Evolutionary conservation across 30 jellyfish, hydroid and myxozoan genomes (phyloP).

Genomic region (Euphysa ruthae): DNA sequence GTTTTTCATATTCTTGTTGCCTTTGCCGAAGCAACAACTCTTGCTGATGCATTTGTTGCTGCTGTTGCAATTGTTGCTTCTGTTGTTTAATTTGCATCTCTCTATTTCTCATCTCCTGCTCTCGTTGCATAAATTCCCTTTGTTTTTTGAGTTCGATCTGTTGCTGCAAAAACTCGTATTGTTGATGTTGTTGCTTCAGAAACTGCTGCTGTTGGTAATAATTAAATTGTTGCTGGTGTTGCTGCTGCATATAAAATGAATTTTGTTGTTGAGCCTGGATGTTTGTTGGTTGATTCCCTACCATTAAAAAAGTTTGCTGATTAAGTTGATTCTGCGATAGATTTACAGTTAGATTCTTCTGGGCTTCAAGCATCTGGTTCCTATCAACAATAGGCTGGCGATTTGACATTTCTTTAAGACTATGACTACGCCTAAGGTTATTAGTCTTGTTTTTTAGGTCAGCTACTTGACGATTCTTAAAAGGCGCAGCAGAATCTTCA

Average conservation of each 20-base stretch:
- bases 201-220: slow-evolving; percentile 48
- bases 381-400: not conserved
- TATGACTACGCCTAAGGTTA: slow-evolving; percentile 36
- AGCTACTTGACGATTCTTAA: slow-evolving; percentile 32
- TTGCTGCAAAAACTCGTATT: slow-evolving; percentile 13
- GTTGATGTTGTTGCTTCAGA: slow-evolving; percentile 42
- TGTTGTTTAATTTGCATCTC: slow-evolving; percentile 28
- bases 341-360: slow-evolving; percentile 12
- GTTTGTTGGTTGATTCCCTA: not conserved
- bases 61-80: slow-evolving; percentile 30
- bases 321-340: not conserved
- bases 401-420: slow-evolving; percentile 35
- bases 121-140: slow-evolving; percentile 27
- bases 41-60: slow-evolving; percentile 38
- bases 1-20: slow-evolving; percentile 39
- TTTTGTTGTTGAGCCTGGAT: slow-evolving; percentile 17
- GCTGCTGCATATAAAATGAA: slow-evolving; percentile 23
- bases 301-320: slow-evolving; percentile 8
- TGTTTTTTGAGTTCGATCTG: slow-evolving; percentile 30
- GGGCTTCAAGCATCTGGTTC: not conserved
- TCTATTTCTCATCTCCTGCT: slow-evolving; percentile 31
- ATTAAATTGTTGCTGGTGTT: slow-evolving; percentile 32
- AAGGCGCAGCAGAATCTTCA: slow-evolving; percentile 64
- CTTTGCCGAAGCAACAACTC: slow-evolving; percentile 40
- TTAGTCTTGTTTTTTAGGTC: not conserved